Evolutionary conservation across 2,888 invertebrate species (phyloP), one percentile per base, ranked within the genome.

Genomic region (Troides oblongomaculatus): DNA sequence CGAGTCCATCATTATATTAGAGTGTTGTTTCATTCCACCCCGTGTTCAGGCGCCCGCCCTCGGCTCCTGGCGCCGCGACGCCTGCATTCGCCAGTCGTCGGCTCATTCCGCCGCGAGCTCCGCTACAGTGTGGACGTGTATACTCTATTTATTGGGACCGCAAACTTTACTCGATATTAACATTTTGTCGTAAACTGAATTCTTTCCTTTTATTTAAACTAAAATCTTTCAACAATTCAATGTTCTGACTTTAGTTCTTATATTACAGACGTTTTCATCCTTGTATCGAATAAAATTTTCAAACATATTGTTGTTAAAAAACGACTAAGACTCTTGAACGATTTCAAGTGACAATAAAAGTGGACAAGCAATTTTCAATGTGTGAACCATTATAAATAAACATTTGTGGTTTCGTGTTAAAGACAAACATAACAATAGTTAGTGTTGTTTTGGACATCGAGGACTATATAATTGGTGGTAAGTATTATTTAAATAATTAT

Each of bases 1-100:
- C 89, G 88, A 90, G 88, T 89, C 92, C 88, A 89, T 91, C 91
- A 92, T 92, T 91, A 92, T 90, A 90, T 90, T 91, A 91, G 89
- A 91, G 90, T 91, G 92, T 92, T 91, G 92, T 90, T 90, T 85
- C 85, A 84, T 86, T 83, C 87, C 87, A 86, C 90, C 90, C 91
- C 85, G 78, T 81, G 80, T 77, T 79, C 80, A 81, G 82, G 81
- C 82, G 84, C 79, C 81, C 85, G 82, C 82, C 83, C 82, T 81
- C 79, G 78, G 77, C 73, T 72, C 74, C 73, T 74, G 69, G 72
- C 73, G 76, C 76, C 72, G 73, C 73, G 74, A 63, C 79, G 72
- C 72, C 69, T 71, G 72, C 74, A 77, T 74, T 74, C 74, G 76
- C 71, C 68, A 69, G 67, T 70, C 58, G 71, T 79, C 81, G 79